Conservation (phyloP, 2,888 invertebrate species). For the Caradrina kadenii region DNA sequence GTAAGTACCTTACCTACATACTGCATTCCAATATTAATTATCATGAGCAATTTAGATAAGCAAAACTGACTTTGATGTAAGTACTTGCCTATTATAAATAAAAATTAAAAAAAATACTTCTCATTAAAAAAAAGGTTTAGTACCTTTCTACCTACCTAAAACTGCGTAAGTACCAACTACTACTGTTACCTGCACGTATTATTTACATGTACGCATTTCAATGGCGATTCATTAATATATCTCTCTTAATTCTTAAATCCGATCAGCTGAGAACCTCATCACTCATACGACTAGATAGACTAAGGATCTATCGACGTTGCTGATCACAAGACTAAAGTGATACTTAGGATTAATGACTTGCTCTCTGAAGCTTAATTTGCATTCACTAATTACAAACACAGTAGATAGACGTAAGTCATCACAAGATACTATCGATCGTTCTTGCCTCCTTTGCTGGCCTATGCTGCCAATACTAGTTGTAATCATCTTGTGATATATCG, state of each 20-base stretch:
- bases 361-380: slow-evolving; percentile 37
- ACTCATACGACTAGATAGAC: background rate
- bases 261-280: background rate
- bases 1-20: too few species aligned
- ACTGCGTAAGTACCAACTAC: too few species aligned
- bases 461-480: background rate
- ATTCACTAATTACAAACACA: slow-evolving; percentile 16
- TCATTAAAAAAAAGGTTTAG: too few species aligned
- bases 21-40: too few species aligned
- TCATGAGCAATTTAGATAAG: background rate
- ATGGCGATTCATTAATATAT: too few species aligned
- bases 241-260: too few species aligned
- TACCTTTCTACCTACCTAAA: too few species aligned
- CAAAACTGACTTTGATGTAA: background rate
- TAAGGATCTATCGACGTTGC: background rate
- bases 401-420: background rate
- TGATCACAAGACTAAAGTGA: background rate
- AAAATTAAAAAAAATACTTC: too few species aligned
- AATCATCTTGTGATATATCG: background rate
- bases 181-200: too few species aligned
- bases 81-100: too few species aligned
- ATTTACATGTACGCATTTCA: too few species aligned
- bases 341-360: slow-evolving; percentile 29
- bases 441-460: background rate
- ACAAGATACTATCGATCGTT: slow-evolving; percentile 9